Evolutionary conservation across 2,797 vertebrate species (phyloP).

Genomic region (Delichon dasypus): DNA sequence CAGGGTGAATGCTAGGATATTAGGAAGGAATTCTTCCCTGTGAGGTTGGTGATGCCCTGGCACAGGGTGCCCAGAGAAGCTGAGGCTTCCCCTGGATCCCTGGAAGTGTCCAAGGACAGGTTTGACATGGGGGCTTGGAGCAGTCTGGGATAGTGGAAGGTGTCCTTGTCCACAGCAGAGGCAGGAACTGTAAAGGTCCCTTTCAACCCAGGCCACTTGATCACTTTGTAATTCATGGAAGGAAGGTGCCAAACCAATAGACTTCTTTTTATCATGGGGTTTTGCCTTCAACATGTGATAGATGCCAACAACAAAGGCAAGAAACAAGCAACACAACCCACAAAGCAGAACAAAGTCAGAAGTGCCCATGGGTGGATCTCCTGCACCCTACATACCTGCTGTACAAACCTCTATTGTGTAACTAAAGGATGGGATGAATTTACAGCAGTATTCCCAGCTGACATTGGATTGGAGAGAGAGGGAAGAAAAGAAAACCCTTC

Average conservation of each 20-base stretch:
- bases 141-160: neutral
- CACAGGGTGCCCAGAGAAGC: neutral
- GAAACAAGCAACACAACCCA: neutral
- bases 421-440: neutral
- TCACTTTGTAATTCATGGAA: neutral
- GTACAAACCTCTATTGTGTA: neutral
- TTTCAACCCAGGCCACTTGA: neutral
- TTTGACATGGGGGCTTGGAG: neutral
- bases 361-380: fast-evolving
- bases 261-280: neutral
- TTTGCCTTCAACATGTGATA: neutral
- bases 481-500: neutral
- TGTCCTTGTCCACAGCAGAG: neutral
- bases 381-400: neutral
- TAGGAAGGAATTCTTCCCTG: neutral
- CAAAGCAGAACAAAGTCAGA: neutral
- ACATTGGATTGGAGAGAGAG: neutral
- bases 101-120: neutral
- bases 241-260: neutral
- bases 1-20: too few species aligned
- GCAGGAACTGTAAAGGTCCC: neutral
- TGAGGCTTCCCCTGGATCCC: neutral
- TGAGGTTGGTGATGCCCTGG: neutral
- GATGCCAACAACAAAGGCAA: neutral
- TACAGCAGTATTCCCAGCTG: neutral